These are phyloP conservation scores for Buathra laborator DNA, from an alignment of 2,888 invertebrate species.

Conservation along the genomic window DNA sequence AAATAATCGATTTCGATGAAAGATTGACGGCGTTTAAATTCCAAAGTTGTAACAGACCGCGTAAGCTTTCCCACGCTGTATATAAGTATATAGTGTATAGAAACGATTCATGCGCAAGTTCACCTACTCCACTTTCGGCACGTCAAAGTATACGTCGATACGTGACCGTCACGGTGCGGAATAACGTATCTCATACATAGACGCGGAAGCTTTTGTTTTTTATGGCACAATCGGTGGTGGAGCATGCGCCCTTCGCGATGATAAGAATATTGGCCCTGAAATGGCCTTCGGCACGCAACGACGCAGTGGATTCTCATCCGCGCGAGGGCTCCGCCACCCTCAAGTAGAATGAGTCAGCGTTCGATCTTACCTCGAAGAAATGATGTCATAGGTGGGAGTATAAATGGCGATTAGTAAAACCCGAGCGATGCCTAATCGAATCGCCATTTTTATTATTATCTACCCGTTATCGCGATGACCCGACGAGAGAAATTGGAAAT, in stretches of 20 bases:
- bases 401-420: slow-evolving; percentile 4
- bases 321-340: slow-evolving; percentile 18
- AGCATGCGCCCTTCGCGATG: slow-evolving; percentile 2
- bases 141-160: slow-evolving; percentile 35
- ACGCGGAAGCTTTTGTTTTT: slow-evolving; percentile 6
- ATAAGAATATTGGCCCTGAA: slow-evolving; percentile 18
- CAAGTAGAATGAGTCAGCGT: slow-evolving; percentile 50
- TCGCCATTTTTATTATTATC: neutral
- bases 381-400: neutral
- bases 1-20: slow-evolving; percentile 55
- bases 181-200: neutral
- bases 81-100: neutral
- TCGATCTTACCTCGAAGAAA: slow-evolving; percentile 13
- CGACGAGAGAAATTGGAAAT: neutral
- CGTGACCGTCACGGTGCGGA: neutral
- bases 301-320: slow-evolving; percentile 1
- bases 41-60: slow-evolving; percentile 20
- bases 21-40: slow-evolving; percentile 46
- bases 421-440: neutral
- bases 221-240: neutral
- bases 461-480: neutral
- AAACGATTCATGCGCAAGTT: slow-evolving; percentile 34
- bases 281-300: slow-evolving; percentile 19
- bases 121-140: slow-evolving; percentile 50
- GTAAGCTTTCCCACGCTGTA: slow-evolving; percentile 34